phyloP scores from a whole-genome alignment of 1,140 invertebrate genomes.

The Rhopalosiphum padi region DNA sequence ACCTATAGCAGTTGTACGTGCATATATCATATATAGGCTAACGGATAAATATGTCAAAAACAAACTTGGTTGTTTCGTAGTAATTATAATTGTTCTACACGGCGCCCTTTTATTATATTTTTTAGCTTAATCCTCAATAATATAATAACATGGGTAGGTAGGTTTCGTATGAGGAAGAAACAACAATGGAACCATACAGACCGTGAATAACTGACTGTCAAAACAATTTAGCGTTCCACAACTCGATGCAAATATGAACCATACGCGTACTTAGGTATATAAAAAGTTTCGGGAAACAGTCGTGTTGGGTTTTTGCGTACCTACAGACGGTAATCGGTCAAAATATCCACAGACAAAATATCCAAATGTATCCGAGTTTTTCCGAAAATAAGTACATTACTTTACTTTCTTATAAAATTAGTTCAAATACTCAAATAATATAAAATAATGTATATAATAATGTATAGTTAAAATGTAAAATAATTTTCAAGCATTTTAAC shows the following conservation, averaged over 20 bases:
- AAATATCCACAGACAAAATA: no score
- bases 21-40: not conserved
- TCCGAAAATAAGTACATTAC: no score
- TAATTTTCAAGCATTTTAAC: no score
- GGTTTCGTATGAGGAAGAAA: not conserved
- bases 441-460: no score
- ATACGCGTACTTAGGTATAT: not conserved
- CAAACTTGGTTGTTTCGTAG: not conserved
- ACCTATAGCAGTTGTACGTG: not conserved
- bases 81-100: constrained; percentile 26
- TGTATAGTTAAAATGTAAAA: no score
- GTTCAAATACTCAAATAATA: no score
- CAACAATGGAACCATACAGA: not conserved
- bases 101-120: not conserved
- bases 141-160: not conserved
- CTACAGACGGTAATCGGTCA: not conserved
- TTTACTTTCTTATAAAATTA: no score
- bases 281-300: not conserved
- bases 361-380: no score
- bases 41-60: not conserved
- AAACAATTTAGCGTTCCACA: not conserved
- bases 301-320: not conserved
- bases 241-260: not conserved
- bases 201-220: constrained; percentile 44
- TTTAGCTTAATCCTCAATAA: constrained; percentile 15